Conservation (phyloP, 2,113 vertebrate genomes). For the Corvus moneduloides region DNA sequence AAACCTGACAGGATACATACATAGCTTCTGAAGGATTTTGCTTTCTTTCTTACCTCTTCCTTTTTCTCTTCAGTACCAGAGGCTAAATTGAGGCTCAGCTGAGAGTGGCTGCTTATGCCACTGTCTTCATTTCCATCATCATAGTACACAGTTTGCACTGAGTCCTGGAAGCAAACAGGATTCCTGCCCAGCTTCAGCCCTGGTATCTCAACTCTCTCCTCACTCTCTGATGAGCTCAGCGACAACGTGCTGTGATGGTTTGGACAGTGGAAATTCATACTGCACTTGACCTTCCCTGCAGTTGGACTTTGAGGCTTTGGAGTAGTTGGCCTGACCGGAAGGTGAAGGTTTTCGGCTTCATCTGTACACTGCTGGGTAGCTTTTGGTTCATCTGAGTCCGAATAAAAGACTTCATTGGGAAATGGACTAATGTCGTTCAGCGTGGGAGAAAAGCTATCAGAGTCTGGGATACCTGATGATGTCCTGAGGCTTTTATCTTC, state of each 20-base stretch:
- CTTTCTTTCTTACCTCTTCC: constrained; percentile 75
- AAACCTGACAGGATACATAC: background rate
- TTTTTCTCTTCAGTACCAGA: constrained; percentile 63
- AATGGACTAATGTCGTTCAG: constrained; percentile 5
- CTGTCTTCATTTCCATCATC: constrained; percentile 71
- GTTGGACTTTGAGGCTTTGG: constrained; percentile 76
- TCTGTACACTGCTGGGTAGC: background rate
- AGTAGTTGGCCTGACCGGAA: constrained; percentile 62
- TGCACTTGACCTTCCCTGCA: constrained; percentile 42
- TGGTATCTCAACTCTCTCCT: constrained; percentile 55
- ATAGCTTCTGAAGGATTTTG: background rate
- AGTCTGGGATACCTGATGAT: background rate
- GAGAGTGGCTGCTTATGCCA: constrained; percentile 69
- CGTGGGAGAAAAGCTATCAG: background rate
- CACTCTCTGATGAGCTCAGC: constrained; percentile 70
- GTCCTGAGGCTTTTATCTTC: background rate
- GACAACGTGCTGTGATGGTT: constrained; percentile 66
- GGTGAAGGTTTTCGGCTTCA: background rate
- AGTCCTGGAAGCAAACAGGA: constrained; percentile 58
- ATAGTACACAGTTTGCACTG: background rate
- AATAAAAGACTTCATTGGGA: constrained; percentile 59
- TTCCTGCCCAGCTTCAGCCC: constrained; percentile 50
- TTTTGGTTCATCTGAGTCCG: background rate
- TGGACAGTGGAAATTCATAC: constrained; percentile 45
- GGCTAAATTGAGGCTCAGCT: constrained; percentile 53